phyloP scores from a whole-genome alignment of 2,888 invertebrate genomes.

The Mythimna ferrago region DNA sequence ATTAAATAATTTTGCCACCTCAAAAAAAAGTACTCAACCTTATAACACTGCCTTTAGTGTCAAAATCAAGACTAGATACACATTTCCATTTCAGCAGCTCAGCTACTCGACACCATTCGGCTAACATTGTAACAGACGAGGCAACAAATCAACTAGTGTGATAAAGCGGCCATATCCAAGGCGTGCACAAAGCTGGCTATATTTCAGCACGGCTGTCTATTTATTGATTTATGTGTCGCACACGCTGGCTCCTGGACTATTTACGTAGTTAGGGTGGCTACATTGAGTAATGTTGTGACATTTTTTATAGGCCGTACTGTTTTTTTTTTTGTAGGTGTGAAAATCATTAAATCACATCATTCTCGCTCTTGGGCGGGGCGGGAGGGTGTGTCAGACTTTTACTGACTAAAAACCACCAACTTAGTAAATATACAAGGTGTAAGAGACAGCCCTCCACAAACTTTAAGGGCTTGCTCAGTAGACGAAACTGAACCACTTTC shows the following conservation, averaged over 20 bases:
- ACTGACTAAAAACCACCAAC: too few relatives aligned
- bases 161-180: background rate
- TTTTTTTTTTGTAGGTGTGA: too few relatives aligned
- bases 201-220: conserved; percentile 43
- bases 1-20: too few relatives aligned
- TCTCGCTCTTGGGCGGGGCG: too few relatives aligned
- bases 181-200: conserved; percentile 28
- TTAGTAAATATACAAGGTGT: too few relatives aligned
- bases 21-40: too few relatives aligned
- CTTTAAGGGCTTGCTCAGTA: too few relatives aligned
- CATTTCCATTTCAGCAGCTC: background rate
- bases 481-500: too few relatives aligned
- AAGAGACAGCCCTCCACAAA: too few relatives aligned
- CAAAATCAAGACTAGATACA: background rate
- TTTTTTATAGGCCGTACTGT: background rate
- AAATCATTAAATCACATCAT: too few relatives aligned
- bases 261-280: conserved; percentile 9
- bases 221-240: conserved; percentile 42
- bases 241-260: conserved; percentile 8
- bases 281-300: conserved; percentile 6
- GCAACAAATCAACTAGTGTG: conserved; percentile 38
- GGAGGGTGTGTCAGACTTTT: too few relatives aligned
- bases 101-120: background rate
- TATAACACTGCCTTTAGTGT: background rate
- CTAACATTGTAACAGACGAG: background rate